Evolutionary conservation across 2,888 invertebrate genomes (phyloP).

Genomic region (Miltochrista miniata): DNA sequence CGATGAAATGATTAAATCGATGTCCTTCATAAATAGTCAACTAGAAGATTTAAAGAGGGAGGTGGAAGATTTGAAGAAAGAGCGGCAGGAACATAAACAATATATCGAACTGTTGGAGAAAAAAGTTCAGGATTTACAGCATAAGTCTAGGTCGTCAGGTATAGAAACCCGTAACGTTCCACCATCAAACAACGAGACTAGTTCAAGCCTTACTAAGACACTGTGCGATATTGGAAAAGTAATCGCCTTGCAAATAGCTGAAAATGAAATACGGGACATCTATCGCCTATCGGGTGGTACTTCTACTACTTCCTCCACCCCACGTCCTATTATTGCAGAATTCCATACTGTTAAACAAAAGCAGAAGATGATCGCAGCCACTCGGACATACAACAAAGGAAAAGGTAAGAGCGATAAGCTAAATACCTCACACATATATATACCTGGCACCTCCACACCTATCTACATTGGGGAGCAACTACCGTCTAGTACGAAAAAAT

Average conservation of each 20-base stretch:
- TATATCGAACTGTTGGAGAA: neutral
- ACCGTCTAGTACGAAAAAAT: neutral
- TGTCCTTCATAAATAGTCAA: no score
- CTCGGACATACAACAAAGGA: neutral
- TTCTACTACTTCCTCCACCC: neutral
- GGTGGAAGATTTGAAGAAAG: neutral
- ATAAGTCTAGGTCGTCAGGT: neutral
- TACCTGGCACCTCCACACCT: neutral
- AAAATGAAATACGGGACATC: neutral
- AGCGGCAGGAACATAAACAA: no score
- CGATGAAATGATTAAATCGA: no score
- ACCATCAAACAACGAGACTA: neutral
- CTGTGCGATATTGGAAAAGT: neutral
- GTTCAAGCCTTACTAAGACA: neutral
- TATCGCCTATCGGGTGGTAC: neutral
- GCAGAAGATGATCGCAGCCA: neutral
- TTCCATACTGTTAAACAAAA: neutral
- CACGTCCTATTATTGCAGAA: neutral
- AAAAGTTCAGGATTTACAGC: neutral
- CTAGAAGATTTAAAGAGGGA: no score
- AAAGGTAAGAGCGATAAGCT: neutral
- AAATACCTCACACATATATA: neutral
- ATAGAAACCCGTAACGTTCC: neutral
- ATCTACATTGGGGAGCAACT: neutral
- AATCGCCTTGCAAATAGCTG: neutral